Evolutionary conservation across 2,797 vertebrate genomes (phyloP).

Genomic region (Holocentrus rufus): DNA sequence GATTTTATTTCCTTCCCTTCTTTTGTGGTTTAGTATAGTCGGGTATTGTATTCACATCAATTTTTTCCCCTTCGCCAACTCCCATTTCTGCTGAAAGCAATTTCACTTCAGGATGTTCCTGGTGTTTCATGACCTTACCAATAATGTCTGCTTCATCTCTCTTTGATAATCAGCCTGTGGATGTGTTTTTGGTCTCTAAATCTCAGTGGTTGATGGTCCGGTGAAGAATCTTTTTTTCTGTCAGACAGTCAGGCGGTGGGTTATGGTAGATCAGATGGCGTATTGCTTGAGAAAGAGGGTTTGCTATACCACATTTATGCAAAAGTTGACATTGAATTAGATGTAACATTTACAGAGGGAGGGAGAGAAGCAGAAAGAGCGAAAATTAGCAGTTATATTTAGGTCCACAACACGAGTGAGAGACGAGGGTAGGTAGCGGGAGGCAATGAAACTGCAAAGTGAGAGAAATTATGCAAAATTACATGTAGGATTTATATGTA

Average conservation of each 20-base stretch:
- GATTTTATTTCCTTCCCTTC: no score
- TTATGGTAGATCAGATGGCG: background rate
- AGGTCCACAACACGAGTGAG: no score
- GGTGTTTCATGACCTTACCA: background rate
- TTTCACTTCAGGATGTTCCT: background rate
- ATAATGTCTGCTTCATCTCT: background rate
- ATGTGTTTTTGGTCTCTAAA: no score
- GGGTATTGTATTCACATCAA: background rate
- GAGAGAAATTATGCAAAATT: background rate
- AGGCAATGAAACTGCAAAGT: background rate
- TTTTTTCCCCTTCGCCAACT: background rate
- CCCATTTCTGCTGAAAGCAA: background rate
- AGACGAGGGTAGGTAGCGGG: background rate
- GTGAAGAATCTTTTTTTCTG: constrained; percentile 4
- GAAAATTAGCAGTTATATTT: background rate
- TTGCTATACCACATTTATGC: no score
- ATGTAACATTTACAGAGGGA: background rate
- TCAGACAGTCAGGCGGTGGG: background rate
- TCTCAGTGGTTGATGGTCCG: constrained; percentile 31
- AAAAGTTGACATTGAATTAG: no score
- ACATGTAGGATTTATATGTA: background rate
- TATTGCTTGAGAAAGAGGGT: constrained; percentile 1
- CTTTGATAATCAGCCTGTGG: background rate
- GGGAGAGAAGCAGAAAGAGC: background rate
- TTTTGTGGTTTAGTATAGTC: background rate